Base-by-base conservation (phyloP, 2,797 vertebrate genomes). In the Simalia tracyae region DNA sequence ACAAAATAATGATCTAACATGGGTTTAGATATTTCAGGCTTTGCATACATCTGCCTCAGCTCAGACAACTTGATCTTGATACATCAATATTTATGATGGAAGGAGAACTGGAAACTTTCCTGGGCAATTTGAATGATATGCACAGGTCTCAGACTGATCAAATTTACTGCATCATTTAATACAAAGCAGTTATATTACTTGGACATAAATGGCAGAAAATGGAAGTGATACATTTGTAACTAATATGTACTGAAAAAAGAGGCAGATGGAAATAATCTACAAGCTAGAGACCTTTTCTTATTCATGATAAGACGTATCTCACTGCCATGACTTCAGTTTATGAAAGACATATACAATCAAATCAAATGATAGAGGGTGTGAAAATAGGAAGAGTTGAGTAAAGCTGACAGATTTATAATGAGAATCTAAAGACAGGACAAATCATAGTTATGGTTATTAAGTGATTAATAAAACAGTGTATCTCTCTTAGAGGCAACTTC, bases 41-140 rank as follows among this genome's bases (percentile, higher is more conserved):
- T 0, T 10, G 87, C 92, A 90, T 94, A 94, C 87, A 63, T 96
- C 24, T 93, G 88, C 50, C 50, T 54, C 50, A 54, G 59, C 95
- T 96, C 56, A 91, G 56, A 91, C 2, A 91, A 84, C 60, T 90
- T 95, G 93, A 59, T 93, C 94, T 95, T 94, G 92, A 94, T 94
- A 84, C 26, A 95, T 96, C 92, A 95, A 91, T 96, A 96, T 94
- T 96, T 96, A 92, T 95, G 64, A 94, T 92, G 42, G 91, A 95
- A 96, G 91, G n/a, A 61, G 64, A 95, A 95, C 19, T 95, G 90
- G 92, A 96, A 95, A 87, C 59, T 96, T 97, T 96, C 94, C 95
- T 94, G 92, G 91, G 94, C 88, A 89, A 93, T 96, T 94, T 95
- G 89, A 95, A 85, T 92, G 4, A 10, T 95, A 66, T 92, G 90